Evolutionary conservation across 2,797 vertebrate species (phyloP), one percentile per base, ranked within the genome.

Genomic region (Psittacula derbiana): DNA sequence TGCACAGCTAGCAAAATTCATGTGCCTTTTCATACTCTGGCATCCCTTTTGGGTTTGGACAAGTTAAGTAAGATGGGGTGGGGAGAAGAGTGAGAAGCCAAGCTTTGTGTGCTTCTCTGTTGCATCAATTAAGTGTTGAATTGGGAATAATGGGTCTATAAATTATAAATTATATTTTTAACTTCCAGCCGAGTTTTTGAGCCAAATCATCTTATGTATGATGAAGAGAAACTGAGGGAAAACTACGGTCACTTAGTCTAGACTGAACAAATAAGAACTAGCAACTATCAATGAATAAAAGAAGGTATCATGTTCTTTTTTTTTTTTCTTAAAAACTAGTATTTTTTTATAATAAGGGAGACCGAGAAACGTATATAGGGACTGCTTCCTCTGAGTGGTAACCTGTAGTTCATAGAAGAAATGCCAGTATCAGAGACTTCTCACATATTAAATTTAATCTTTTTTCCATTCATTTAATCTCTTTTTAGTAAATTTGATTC

Each of bases 1-100:
- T 33, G 80, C 28, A 28, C 38, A 80, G 8, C 31, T 40, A 47
- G 50, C 23, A 83, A 76, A 80, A 43, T 19, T 47, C 8, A 21
- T 1, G 7, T 31, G 36, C 36, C 47, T 1, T 23, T 80, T 88
- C 19, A 28, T 67, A 18, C 10, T 60, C 27, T 60, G 65, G 25
- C 33, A 41, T 60, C 18, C n/a, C 12, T 52, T 1, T 52, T 76
- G 44, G 4, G 7, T 43, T 70, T 80, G 50, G 18, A 30, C 1
- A 2, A 41, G 31, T 81, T 61, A 76, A 41, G 19, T 71, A 74
- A 79, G 33, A 11, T n/a, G 40, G 10, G 9, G 15, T 0, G 0
- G 72, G 7, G 10, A 41, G 19, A 28, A 16, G 19, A 78, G 50
- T 27, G 24, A 13, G n/a, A 15, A 86, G 6, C 19, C 43, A 84